A percentile compares a stretch with the other conserved stretches of the same genome.
Conservation (phyloP, 2,888 invertebrate genomes). For the Tryphoninae sp. region DNA sequence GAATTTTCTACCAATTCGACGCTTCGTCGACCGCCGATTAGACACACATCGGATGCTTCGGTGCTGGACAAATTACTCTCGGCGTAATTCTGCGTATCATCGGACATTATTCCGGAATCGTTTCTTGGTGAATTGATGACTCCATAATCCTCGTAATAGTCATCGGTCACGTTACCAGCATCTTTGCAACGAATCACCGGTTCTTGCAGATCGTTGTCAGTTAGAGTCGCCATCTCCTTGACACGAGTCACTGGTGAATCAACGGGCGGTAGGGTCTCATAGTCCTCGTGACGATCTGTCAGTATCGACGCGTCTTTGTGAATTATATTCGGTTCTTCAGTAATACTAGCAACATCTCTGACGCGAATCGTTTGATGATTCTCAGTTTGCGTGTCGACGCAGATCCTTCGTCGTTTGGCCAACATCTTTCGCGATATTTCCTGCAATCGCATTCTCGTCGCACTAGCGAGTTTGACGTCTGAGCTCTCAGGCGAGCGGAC, state of each 20-base stretch:
- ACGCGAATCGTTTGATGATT: conserved; percentile 71
- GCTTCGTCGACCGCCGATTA: conserved; percentile 57
- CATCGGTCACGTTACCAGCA: conserved; percentile 72
- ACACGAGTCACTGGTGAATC: conserved; percentile 69
- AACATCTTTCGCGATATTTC: conserved; percentile 79
- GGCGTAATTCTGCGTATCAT: conserved; percentile 71
- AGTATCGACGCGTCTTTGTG: conserved; percentile 71
- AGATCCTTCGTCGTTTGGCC: conserved; percentile 75
- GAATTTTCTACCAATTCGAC: conserved; percentile 68
- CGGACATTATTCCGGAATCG: conserved; percentile 73
- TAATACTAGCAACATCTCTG: conserved; percentile 72
- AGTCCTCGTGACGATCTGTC: conserved; percentile 74
- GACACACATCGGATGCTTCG: conserved; percentile 65
- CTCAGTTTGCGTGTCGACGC: conserved; percentile 78
- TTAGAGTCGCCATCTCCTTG: conserved; percentile 75
- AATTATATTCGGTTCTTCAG: conserved; percentile 68
- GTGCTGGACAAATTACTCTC: conserved; percentile 69
- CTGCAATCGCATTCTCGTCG: conserved; percentile 76
- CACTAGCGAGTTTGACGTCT: conserved; percentile 70
- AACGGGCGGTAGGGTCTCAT: conserved; percentile 42
- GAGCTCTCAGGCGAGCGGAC: conserved; percentile 72
- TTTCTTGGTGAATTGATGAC: conserved; percentile 68
- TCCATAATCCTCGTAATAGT: conserved; percentile 69
- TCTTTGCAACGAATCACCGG: conserved; percentile 69
- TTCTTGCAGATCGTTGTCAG: conserved; percentile 68